Percentiles rank a stretch among this genome's conserved stretches.
These are phyloP conservation scores for Parazoanthus darwini DNA, from an alignment of 92 coral and sea anemone genomes.

Conservation along the genomic window DNA sequence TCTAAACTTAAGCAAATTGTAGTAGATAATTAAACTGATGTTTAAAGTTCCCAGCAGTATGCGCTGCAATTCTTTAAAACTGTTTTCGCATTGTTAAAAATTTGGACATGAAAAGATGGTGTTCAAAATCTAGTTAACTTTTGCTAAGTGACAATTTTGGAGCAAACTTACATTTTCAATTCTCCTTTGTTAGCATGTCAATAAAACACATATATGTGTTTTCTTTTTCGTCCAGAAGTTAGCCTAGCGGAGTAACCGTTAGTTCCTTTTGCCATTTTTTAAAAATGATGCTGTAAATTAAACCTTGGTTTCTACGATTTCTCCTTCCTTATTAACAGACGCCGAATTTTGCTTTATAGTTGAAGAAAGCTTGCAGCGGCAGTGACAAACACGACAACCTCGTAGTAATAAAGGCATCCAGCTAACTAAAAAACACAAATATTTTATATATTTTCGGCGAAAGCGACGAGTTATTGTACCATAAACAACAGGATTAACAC, in stretches of 20 bases:
- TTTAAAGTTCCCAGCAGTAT: too few species aligned
- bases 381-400: constrained; percentile 3
- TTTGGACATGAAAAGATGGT: not conserved
- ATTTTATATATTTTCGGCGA: constrained; percentile 35
- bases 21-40: too few species aligned
- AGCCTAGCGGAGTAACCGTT: not conserved
- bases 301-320: not conserved
- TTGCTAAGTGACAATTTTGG: not conserved
- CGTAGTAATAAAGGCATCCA: not conserved
- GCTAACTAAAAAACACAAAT: constrained; percentile 34
- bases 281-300: not conserved
- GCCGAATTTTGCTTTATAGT: not conserved
- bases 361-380: not conserved
- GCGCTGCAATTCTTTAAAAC: too few species aligned
- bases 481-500: constrained; percentile 65
- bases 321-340: not conserved
- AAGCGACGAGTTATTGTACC: constrained; percentile 66
- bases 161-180: too few species aligned
- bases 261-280: not conserved
- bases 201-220: too few species aligned
- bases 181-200: not conserved
- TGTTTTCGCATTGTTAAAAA: too few species aligned
- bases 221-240: not conserved
- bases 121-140: too few species aligned
- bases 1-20: too few species aligned